These are phyloP conservation scores for Macroteleia sp. DNA, from an alignment of 2,888 invertebrate genomes.

Conservation along the genomic window DNA sequence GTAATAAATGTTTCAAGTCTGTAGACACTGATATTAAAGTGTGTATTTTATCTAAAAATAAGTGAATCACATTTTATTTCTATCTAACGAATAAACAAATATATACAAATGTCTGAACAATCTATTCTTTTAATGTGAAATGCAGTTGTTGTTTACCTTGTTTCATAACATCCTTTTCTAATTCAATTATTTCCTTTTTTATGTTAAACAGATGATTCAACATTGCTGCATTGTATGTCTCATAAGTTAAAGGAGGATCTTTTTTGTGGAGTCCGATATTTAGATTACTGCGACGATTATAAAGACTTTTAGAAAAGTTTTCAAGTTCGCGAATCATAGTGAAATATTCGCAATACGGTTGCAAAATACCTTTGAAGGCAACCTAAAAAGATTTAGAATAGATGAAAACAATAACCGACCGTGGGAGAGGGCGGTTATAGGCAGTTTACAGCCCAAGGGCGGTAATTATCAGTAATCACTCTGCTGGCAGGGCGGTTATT, in stretches of 20 bases:
- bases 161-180: slow-evolving; percentile 81
- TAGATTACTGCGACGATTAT: slow-evolving; percentile 39
- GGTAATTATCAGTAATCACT: too few species aligned
- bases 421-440: too few species aligned
- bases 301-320: slow-evolving; percentile 79
- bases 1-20: slow-evolving; percentile 78
- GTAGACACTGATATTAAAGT: slow-evolving; percentile 82
- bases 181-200: slow-evolving; percentile 76
- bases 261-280: slow-evolving; percentile 47
- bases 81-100: too few species aligned
- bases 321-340: slow-evolving; percentile 80
- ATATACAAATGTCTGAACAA: too few species aligned
- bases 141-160: slow-evolving; percentile 76
- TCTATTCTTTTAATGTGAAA: too few species aligned
- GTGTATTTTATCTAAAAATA: slow-evolving; percentile 76
- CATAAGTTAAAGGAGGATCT: slow-evolving; percentile 83
- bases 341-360: slow-evolving; percentile 75
- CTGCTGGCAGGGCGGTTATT: too few species aligned
- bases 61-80: too few species aligned
- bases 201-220: slow-evolving; percentile 82
- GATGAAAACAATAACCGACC: too few species aligned
- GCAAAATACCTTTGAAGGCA: slow-evolving; percentile 76
- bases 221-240: slow-evolving; percentile 84
- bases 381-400: slow-evolving; percentile 67
- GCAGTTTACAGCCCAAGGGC: too few species aligned